phyloP scores from a whole-genome alignment of 2,888 invertebrate species.

The Lasioglossum malachurum region DNA sequence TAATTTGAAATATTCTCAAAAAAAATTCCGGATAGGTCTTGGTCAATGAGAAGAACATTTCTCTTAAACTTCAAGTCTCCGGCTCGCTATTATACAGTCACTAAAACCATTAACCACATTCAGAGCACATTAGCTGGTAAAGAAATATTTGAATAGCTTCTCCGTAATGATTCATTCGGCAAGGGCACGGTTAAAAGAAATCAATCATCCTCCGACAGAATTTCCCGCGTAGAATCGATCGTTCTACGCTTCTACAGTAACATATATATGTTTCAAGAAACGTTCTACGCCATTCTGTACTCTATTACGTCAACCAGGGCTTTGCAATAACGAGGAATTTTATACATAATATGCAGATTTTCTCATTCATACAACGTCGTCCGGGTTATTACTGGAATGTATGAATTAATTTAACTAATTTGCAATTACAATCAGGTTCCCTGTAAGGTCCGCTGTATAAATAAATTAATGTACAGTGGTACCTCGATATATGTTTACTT shows the following conservation, averaged over 20 bases:
- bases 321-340: background rate
- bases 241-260: background rate
- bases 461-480: background rate
- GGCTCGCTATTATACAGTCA: background rate
- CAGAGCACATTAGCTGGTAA: background rate
- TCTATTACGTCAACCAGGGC: background rate
- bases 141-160: constrained; percentile 7
- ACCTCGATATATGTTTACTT: too few relatives aligned
- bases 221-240: constrained; percentile 8
- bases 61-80: background rate
- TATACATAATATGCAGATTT: background rate
- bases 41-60: background rate
- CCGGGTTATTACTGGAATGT: background rate
- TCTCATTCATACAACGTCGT: background rate
- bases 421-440: background rate
- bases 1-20: background rate
- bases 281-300: background rate
- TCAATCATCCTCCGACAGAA: constrained; percentile 20
- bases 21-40: background rate
- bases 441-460: too few relatives aligned
- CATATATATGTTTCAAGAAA: background rate
- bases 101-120: background rate
- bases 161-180: constrained; percentile 8
- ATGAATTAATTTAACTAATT: background rate
- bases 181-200: background rate